Base-by-base conservation (phyloP, 2,113 vertebrate species). In the Notothenia rossii region DNA sequence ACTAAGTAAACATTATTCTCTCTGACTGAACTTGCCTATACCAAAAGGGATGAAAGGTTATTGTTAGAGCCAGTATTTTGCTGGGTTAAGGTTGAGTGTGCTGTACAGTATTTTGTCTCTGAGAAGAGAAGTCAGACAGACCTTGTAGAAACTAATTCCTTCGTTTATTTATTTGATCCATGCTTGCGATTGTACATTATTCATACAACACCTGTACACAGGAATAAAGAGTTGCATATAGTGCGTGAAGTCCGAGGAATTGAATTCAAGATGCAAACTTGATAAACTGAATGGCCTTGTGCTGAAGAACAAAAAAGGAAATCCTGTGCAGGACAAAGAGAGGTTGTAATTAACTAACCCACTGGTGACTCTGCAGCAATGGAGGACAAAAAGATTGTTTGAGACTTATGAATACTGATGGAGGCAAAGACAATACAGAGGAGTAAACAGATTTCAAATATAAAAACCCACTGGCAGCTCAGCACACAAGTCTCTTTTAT, bases 381-480 rank as follows among this genome's bases (percentile, higher is more conserved):
- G n/a, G 51, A 87, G 75, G 49, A 58, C 4, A 58, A 4, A 58
- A 17, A 67, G 46, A 70, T 11, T 10, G 25, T 62, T 82, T 82
- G 51, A 72, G 81, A 83, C 46, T 65, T 55, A 48, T 74, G 49
- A 68, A 40, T 40, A 40, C 36, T 40, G 36, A 40, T 40, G 7
- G 66, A 65, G 58, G 55, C 48, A 72, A 61, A 79, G 72, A 81
- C 43, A 59, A 64, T 7, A 40, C 40, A 59, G 72, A 60, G 49
- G 74, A 80, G 62, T 81, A 79, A 63, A 54, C 48, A 29, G 25
- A 81, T 49, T 25, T 72, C 59, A 50, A 79, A 71, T 74, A 50
- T 54, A 80, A 87, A 88, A 80, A 86, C 33, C 84, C 63, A 66
- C 76, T 33, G 66, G 73, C 69, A 66, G 43, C 74, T 83, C 70